phyloP scores from a whole-genome alignment of 2,797 vertebrate genomes.

The Epinephelus malabaricus region DNA sequence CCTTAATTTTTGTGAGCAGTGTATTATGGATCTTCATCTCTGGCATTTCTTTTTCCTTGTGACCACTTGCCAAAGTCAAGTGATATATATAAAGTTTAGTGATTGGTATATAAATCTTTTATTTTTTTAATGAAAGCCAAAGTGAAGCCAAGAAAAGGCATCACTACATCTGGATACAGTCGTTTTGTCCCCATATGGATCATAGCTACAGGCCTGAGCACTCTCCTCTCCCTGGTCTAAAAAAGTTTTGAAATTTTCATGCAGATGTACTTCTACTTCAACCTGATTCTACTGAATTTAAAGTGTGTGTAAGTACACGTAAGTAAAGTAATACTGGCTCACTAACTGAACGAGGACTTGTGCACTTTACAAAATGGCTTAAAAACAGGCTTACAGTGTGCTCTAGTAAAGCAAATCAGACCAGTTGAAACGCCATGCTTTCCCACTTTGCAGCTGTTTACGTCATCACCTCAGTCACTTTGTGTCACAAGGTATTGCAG shows the following conservation, averaged over 20 bases:
- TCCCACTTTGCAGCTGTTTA: constrained; percentile 1
- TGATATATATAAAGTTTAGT: neutral
- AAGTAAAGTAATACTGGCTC: neutral
- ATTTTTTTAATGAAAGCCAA: neutral
- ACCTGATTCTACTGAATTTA: neutral
- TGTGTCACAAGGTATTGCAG: constrained; percentile 25
- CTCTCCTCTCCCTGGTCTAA: neutral
- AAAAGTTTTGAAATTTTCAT: constrained; percentile 3
- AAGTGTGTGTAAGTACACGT: constrained; percentile 8
- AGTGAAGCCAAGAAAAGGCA: neutral
- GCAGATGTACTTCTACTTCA: neutral
- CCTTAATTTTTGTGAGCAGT: no score
- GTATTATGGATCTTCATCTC: neutral
- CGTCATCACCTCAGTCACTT: constrained; percentile 1
- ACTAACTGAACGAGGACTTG: neutral
- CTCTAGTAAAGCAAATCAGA: no score
- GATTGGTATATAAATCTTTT: neutral
- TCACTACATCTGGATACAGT: neutral
- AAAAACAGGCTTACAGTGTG: no score
- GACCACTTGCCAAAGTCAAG: neutral
- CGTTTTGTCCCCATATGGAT: neutral
- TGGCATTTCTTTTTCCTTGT: neutral
- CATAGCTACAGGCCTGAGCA: neutral
- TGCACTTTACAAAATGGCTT: neutral
- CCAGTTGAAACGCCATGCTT: neutral